phyloP scores from a whole-genome alignment of 2,888 invertebrate species.

The Tineola bisselliella region DNA sequence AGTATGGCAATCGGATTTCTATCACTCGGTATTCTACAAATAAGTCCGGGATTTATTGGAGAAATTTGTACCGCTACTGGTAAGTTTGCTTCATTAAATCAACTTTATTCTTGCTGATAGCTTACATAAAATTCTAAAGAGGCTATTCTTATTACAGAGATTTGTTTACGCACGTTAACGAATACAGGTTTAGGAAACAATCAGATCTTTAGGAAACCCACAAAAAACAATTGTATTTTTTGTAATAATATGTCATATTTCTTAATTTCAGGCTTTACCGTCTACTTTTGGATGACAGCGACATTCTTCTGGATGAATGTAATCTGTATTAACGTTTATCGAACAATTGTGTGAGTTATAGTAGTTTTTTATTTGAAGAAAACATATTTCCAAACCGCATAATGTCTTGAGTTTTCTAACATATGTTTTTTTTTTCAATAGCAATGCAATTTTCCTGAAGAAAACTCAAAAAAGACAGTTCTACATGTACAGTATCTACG shows the following conservation, averaged over 20 bases:
- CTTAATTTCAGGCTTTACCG: conserved; percentile 55
- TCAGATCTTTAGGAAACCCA: no score
- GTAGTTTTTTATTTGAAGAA: no score
- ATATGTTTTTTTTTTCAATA: conserved; percentile 17
- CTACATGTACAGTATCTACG: conserved; percentile 65
- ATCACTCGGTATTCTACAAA: conserved; percentile 66
- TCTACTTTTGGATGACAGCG: conserved; percentile 71
- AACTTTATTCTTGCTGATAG: no score
- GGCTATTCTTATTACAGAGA: no score
- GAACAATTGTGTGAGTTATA: conserved; percentile 69
- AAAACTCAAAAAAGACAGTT: conserved; percentile 64
- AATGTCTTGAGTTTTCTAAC: no score
- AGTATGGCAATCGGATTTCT: conserved; percentile 70
- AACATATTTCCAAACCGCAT: no score
- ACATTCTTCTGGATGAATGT: conserved; percentile 80
- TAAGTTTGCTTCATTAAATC: conserved; percentile 26
- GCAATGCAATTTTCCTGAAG: conserved; percentile 44
- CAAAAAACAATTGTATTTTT: no score
- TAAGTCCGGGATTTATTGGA: conserved; percentile 40
- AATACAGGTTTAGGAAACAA: no score
- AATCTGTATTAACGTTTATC: conserved; percentile 74
- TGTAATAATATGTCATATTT: no score
- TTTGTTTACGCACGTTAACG: no score
- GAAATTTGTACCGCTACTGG: conserved; percentile 63
- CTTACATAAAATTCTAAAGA: no score